Base-by-base conservation (phyloP, 2,113 vertebrate species). In the Odocoileus hemionus region DNA sequence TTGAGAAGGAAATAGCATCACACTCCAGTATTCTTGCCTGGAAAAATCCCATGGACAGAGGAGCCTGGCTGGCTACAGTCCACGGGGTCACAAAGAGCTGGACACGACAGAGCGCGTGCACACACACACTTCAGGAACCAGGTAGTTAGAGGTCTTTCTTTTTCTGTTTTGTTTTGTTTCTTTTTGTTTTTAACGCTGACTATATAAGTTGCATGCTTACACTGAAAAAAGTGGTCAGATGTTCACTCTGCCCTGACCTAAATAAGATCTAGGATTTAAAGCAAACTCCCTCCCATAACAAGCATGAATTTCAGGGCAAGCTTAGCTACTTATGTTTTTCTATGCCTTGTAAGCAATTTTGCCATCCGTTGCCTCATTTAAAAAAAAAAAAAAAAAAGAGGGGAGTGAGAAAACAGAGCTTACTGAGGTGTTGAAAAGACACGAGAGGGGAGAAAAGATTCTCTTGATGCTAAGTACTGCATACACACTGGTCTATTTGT, bases 201-300 rank as follows among this genome's bases (percentile, higher is more conserved):
- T 58, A 3, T 43, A 8, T 26, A 26, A 78, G 70, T 28, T 89
- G 94, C 13, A 33, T 43, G 61, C 61, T 23, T 57, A 13, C 28
- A 13, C 12, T 33, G 47, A 76, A 90, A 60, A 14, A 39, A 43
- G 47, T 23, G 21, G 52, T 26, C 36, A 23, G 28, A 26, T 70
- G 28, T 61, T 85, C 61, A 61, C 70, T 96, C 55, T 39, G 5
- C 50, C 1, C 0, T 88, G 82, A 82, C 76, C 80, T 67, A 28
- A 64, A 76, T 55, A 39, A 84, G 83, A 82, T 61, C n/a, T 39
- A 57, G 57, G 61, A 50, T 87, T 87, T 79, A 88, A 43, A 95
- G 47, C 78, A 52, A 33, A 43, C 17, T n/a, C 10, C 2, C 7
- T 43, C 17, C 25, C 13, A 26, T 2, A 25, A 1, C 55, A 76